A percentile compares a stretch with the other conserved stretches of the same genome.
These are phyloP conservation scores for Amphiura filiformis DNA, from an alignment of 35 echinoderm and acorn worm species.

Conservation along the genomic window DNA sequence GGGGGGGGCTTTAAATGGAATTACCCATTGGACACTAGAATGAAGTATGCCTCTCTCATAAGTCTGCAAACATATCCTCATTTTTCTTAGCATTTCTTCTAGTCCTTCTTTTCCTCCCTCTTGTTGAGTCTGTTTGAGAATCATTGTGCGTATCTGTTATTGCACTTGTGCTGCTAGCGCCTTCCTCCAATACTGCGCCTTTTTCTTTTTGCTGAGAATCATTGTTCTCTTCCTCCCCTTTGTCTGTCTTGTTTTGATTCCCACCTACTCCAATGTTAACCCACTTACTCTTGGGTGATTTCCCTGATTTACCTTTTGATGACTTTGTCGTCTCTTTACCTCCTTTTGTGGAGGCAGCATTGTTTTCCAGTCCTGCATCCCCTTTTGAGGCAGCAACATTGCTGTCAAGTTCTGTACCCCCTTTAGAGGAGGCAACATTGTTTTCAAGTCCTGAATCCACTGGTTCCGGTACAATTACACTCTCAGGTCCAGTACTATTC, in stretches of 20 bases:
- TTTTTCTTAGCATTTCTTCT: not conserved
- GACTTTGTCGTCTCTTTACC: too few species aligned
- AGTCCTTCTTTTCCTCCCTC: not conserved
- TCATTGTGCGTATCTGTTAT: not conserved
- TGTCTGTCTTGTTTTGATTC: not conserved
- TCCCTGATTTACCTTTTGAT: too few species aligned
- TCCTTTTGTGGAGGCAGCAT: not conserved
- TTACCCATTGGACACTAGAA: too few species aligned
- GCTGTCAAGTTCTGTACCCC: too few species aligned
- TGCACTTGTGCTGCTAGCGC: not conserved
- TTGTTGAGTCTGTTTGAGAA: too few species aligned
- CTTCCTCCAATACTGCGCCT: not conserved
- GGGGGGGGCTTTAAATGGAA: too few species aligned
- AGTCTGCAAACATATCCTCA: not conserved
- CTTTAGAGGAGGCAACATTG: not conserved
- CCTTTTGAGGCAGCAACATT: too few species aligned
- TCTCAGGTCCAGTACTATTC: too few species aligned
- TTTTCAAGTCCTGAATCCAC: not conserved
- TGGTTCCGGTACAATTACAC: not conserved
- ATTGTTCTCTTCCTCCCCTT: not conserved
- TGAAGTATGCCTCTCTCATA: too few species aligned
- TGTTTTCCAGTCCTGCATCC: not conserved
- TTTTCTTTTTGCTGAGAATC: not conserved
- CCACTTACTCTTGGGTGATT: too few species aligned
- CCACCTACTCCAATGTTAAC: not conserved